phyloP scores from a whole-genome alignment of 2,113 vertebrate genomes.

The Colossoma macropomum region DNA sequence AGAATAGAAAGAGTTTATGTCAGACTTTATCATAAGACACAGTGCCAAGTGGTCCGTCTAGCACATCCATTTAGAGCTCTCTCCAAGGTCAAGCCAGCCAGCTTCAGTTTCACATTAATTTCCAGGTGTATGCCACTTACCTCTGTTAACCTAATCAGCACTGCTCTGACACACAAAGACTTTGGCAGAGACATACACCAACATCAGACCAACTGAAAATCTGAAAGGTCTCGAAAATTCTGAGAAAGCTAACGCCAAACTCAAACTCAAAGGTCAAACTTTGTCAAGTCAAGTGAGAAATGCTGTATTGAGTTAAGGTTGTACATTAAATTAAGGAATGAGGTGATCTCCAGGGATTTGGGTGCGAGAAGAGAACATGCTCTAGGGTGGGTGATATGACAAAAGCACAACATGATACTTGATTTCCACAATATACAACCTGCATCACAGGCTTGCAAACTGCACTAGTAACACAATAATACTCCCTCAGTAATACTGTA shows the following conservation, averaged over 20 bases:
- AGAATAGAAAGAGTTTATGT: neutral
- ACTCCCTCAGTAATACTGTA: too few relatives aligned
- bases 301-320: neutral
- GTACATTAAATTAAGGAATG: neutral
- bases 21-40: neutral
- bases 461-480: too few relatives aligned
- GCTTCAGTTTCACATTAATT: neutral
- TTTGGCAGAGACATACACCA: neutral
- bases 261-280: neutral
- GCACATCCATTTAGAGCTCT: neutral
- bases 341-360: neutral
- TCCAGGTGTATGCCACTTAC: conserved; percentile 11
- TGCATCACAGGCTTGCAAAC: too few relatives aligned
- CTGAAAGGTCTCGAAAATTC: neutral
- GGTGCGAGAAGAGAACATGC: neutral
- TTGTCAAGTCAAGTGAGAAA: neutral
- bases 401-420: too few relatives aligned
- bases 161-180: neutral
- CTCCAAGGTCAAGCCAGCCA: neutral
- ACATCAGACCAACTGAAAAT: neutral
- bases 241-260: neutral
- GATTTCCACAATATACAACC: too few relatives aligned
- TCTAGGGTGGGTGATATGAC: too few relatives aligned
- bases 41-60: neutral
- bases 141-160: conserved; percentile 6